These are phyloP conservation scores for Alligator mississippiensis DNA, from an alignment of 2,113 vertebrate genomes.

Conservation along the genomic window DNA sequence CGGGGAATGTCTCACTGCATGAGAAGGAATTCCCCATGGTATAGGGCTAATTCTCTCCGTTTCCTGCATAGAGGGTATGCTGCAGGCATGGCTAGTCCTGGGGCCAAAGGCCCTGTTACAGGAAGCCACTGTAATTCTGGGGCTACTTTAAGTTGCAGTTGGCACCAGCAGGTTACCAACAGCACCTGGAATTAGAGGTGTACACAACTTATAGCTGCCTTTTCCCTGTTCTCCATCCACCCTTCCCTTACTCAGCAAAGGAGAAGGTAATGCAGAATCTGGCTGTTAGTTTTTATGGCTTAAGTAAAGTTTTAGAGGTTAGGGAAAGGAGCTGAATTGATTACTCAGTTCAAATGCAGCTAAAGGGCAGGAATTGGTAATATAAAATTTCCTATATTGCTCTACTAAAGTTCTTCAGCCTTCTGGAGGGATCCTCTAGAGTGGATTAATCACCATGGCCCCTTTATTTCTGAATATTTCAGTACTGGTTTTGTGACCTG, in stretches of 20 bases:
- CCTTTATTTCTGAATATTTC: background rate
- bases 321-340: constrained; percentile 17
- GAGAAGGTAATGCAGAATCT: background rate
- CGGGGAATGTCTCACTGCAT: background rate
- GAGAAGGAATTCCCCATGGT: constrained; percentile 15
- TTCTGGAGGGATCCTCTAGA: background rate
- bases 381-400: background rate
- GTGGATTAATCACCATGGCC: background rate
- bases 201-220: background rate
- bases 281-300: background rate
- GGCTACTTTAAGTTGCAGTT: background rate
- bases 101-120: background rate
- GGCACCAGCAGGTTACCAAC: background rate
- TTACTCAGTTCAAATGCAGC: background rate
- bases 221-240: background rate
- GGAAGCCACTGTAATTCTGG: background rate
- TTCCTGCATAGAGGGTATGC: background rate
- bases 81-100: background rate
- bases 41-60: background rate
- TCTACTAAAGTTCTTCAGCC: background rate
- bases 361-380: background rate
- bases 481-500: background rate
- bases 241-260: background rate
- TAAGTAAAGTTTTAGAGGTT: background rate
- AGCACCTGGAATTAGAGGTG: background rate